Evolutionary conservation across 2,888 invertebrate genomes (phyloP), one percentile per base, ranked within the genome.

Genomic region (Patella pellucida): DNA sequence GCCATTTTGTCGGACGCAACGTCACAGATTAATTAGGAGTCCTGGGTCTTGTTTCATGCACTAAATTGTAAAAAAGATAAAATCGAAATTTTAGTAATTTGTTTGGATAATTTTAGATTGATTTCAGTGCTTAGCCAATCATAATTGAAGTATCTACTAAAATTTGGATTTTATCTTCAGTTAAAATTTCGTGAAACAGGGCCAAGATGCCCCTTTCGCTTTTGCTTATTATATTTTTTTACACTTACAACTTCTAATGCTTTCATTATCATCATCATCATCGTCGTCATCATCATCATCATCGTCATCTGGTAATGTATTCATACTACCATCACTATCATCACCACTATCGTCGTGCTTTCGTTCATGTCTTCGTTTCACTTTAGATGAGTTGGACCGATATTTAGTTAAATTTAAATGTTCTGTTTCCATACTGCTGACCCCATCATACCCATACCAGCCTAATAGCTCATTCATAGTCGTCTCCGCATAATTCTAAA

Each of bases 381-480:
- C 50, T 54, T 71, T 62, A 69, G 74, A 72, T 27, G 69, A 76
- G 54, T 75, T n/a, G 56, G 69, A 54, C 56, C 75, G 71, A 56
- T 75, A 69, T 41, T 54, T 72, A 31, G 31, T 52, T 27, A 68
- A 73, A 50, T 67, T 41, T 50, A 68, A 70, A 16, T 68, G 27
- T 11, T 73, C 72, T 19, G 68, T 68, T 54, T 71, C 70, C 41
- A 31, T 71, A 69, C 73, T 73, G 71, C 52, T 76, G n/a, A 50
- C 67, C 14, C 94, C 94, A 79, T 94, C 94, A 89, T 96, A 97
- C 2, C 97, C 97, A 92, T 97, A 97, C 95, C 96, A 96, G 68
- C 96, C 96, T 41, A 97, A 93, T 78, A 97, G 92, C 91, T 97
- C 96, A 89, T 96, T 96, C 96, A 97, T 97, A 1, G 96, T 96